These are phyloP conservation scores for Pampusana beccarii DNA, from an alignment of 2,113 vertebrate species.

Conservation along the genomic window DNA sequence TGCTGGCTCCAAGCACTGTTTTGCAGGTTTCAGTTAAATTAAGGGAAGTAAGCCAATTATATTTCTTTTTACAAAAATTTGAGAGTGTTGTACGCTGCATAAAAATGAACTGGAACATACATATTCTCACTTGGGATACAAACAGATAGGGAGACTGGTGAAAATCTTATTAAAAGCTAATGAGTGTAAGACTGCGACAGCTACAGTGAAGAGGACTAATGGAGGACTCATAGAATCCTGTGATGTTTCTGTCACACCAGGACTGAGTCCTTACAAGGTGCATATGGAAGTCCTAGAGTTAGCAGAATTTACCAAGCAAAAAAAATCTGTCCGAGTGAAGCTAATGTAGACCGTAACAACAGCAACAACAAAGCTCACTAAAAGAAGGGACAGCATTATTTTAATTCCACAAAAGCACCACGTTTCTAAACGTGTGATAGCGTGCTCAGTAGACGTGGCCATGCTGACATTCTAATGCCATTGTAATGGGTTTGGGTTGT, in stretches of 20 bases:
- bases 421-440: neutral
- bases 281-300: neutral
- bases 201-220: neutral
- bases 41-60: neutral
- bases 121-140: neutral
- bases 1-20: neutral
- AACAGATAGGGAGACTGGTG: neutral
- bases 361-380: neutral
- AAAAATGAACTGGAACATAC: neutral
- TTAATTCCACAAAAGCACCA: neutral
- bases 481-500: neutral
- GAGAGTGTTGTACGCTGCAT: neutral
- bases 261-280: neutral
- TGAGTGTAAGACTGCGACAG: neutral
- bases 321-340: neutral
- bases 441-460: neutral
- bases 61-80: neutral
- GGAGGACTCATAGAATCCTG: neutral
- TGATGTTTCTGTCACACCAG: accelerated
- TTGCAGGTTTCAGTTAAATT: neutral
- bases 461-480: neutral
- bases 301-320: neutral
- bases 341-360: accelerated
- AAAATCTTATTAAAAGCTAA: neutral
- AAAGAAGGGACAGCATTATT: accelerated